These are phyloP conservation scores for Glyptemys insculpta DNA, from an alignment of 2,797 vertebrate genomes.

Conservation along the genomic window DNA sequence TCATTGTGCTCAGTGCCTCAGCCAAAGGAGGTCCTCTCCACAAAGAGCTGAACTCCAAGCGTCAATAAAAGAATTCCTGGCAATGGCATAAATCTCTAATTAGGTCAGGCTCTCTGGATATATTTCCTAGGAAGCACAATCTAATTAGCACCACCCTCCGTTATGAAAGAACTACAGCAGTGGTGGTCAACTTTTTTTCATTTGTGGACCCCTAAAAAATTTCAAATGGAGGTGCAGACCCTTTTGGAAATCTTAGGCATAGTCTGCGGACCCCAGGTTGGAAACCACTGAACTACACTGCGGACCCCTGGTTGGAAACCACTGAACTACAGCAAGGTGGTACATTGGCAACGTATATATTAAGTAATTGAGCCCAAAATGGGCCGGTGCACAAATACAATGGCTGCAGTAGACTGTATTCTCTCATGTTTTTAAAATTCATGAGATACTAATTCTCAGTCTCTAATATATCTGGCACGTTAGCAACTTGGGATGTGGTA, in stretches of 20 bases:
- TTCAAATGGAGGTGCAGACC: no score
- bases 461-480: background rate
- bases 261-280: no score
- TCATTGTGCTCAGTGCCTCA: background rate
- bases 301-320: no score
- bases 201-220: no score
- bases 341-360: background rate
- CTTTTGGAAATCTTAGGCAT: background rate
- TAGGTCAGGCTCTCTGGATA: background rate
- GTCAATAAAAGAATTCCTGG: slow-evolving; percentile 19
- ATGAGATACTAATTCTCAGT: background rate
- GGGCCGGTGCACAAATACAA: fast-evolving
- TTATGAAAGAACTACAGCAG: background rate
- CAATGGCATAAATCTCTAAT: background rate
- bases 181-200: no score
- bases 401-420: background rate
- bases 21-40: background rate
- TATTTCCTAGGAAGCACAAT: background rate
- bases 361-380: background rate
- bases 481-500: background rate
- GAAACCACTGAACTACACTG: no score
- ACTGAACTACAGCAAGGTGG: background rate
- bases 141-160: background rate
- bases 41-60: background rate
- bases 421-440: background rate